Evolutionary conservation across 2,888 invertebrate genomes (phyloP), one percentile per base, ranked within the genome.

Genomic region (Caenorhabditis auriculariae): DNA sequence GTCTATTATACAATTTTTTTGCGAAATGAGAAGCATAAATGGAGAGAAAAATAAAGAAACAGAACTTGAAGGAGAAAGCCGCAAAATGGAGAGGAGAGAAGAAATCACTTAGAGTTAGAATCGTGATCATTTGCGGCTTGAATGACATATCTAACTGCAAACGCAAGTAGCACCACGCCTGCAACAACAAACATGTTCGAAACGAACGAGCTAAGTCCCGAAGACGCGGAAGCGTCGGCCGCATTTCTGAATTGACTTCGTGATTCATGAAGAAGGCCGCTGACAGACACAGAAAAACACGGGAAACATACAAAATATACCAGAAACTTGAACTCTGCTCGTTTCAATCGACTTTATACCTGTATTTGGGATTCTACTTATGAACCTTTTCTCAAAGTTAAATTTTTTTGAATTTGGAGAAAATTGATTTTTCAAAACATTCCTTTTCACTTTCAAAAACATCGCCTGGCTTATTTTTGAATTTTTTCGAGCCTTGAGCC

Each of bases 111-210:
- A 26, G 49, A 38, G 5, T 6, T 17, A 48, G 3, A 48, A 7
- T 15, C 6, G 6, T 17, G 5, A 17, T 17, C 38, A 35, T 66
- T 56, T 17, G 80, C 76, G 24, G 69, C 56, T 29, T 67, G 47
- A 23, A 81, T 56, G 42, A 81, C 80, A 58, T 77, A 80, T 49
- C 75, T 76, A 70, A 81, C 80, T 59, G 77, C 80, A 70, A 79
- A 73, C 61, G 74, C 76, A 59, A 81, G 74, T 49, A 74, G 64
- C 53, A 80, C 76, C 52, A 81, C 74, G 58, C 79, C 77, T 62
- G 75, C 72, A 62, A 81, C 50, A 60, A 80, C 72, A 57, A 81
- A 50, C 52, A 77, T 50, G 61, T 81, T 81, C 37, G 77, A 77
- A n/a, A 76, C 57, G 47, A 80, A 49, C 27, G 77, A 68, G 5